Evolutionary conservation across 1,140 invertebrate species (phyloP).

Genomic region (Muscidifurax raptorellus): DNA sequence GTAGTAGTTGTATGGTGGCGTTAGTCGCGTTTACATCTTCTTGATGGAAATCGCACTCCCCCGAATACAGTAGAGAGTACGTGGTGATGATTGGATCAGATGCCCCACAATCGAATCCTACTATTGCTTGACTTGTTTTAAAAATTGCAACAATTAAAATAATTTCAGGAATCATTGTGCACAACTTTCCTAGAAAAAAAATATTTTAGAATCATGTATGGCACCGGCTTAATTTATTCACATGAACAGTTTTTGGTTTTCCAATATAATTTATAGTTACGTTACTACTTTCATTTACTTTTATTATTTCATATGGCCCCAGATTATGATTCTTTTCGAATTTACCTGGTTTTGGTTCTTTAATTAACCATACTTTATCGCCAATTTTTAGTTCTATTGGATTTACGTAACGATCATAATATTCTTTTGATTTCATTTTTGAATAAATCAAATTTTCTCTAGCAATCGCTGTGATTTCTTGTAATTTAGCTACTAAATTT

Average conservation of each 20-base stretch:
- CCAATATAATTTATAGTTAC: slow-evolving; percentile 18
- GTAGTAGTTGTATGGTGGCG: slow-evolving; percentile 45
- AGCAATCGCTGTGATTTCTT: too few species aligned
- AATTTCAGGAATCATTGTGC: too few species aligned
- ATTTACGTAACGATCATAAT: slow-evolving; percentile 19
- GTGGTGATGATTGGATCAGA: slow-evolving; percentile 19
- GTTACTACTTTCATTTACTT: slow-evolving; percentile 13
- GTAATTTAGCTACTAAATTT: too few species aligned
- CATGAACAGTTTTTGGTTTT: slow-evolving; percentile 25
- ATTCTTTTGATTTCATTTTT: slow-evolving; percentile 28
- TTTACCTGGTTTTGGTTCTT: slow-evolving; percentile 25
- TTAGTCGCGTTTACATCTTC: slow-evolving; percentile 5
- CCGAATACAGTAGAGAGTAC: slow-evolving; percentile 33
- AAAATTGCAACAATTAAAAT: too few species aligned
- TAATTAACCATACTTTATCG: slow-evolving; percentile 26
- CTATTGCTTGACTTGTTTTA: too few species aligned
- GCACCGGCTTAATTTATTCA: slow-evolving; percentile 30
- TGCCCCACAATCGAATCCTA: too few species aligned
- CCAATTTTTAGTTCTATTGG: slow-evolving; percentile 12
- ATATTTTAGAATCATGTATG: slow-evolving; percentile 5
- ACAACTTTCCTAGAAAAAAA: too few species aligned
- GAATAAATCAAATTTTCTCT: background rate
- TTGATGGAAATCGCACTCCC: slow-evolving; percentile 41
- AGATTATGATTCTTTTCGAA: slow-evolving; percentile 11
- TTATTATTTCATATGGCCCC: slow-evolving; percentile 21